Conservation (phyloP, 2,113 vertebrate species). For the Urocitellus parryii region DNA sequence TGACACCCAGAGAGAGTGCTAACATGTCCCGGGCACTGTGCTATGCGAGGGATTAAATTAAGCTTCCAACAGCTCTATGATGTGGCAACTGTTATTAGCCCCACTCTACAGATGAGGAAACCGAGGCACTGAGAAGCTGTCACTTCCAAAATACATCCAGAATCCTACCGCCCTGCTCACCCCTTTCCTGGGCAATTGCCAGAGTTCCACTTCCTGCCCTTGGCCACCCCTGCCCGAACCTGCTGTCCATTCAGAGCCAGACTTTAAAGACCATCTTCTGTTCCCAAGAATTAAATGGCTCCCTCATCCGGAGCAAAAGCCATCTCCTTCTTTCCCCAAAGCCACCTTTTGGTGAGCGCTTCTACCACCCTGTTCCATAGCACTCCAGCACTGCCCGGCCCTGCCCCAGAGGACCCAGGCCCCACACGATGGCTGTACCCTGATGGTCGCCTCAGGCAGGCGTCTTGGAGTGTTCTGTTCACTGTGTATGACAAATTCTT, state of each 20-base stretch:
- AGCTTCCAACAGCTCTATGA: not conserved
- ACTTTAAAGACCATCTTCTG: not conserved
- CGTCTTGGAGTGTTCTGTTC: not conserved
- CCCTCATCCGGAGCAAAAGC: not conserved
- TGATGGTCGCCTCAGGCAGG: not conserved
- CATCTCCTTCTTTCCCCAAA: no score
- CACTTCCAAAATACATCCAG: not conserved
- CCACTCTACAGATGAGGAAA: not conserved
- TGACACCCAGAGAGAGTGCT: no score
- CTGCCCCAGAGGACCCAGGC: not conserved
- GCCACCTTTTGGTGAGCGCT: not conserved
- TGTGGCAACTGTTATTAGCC: not conserved
- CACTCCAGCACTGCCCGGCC: no score
- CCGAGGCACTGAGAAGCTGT: not conserved
- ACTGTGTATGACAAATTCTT: not conserved
- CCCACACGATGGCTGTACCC: no score
- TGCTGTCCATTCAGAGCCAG: not conserved
- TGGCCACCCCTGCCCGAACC: not conserved
- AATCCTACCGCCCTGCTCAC: not conserved
- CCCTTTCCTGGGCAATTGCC: not conserved
- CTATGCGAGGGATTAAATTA: not conserved
- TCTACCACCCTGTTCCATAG: not conserved
- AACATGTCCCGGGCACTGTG: not conserved
- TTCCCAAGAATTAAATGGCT: not conserved
- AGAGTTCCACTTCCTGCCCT: not conserved